phyloP scores from a whole-genome alignment of 1,140 invertebrate species.

The Aphelenchoides besseyi region DNA sequence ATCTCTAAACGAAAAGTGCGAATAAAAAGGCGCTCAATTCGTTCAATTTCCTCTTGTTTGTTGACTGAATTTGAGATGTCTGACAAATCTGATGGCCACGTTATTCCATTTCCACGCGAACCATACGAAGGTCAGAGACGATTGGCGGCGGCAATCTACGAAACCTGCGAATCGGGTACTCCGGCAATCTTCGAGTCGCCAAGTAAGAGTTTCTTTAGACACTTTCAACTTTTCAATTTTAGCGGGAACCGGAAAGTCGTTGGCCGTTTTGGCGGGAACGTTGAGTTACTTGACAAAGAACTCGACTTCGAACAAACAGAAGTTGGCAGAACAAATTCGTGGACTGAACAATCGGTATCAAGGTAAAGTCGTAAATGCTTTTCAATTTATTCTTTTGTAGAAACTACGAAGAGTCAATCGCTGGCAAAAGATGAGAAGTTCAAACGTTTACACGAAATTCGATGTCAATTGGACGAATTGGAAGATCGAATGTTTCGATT shows the following conservation, averaged over 20 bases:
- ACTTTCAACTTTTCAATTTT: no score
- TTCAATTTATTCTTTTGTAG: background rate
- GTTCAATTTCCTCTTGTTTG: background rate
- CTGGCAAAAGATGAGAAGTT: constrained; percentile 6
- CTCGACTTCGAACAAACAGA: background rate
- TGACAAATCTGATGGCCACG: background rate
- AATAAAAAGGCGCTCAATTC: no score
- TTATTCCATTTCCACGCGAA: background rate
- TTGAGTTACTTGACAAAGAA: background rate
- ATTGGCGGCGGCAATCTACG: background rate
- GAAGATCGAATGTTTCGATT: background rate
- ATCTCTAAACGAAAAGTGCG: no score
- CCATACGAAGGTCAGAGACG: constrained; percentile 14
- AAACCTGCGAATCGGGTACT: background rate
- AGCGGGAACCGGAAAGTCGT: constrained; percentile 18
- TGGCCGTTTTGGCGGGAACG: constrained; percentile 3
- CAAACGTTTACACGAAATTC: background rate
- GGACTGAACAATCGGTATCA: background rate
- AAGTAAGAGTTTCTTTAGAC: no score
- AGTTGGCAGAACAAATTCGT: background rate
- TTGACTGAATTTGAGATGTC: background rate
- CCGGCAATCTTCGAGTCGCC: constrained; percentile 18
- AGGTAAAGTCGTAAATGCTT: constrained; percentile 5
- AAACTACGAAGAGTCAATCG: background rate
- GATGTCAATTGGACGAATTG: background rate